A percentile compares a stretch with the other conserved stretches of the same genome.
Conservation (phyloP, 2,888 invertebrate species). For the Acanthosepion esculentum region DNA sequence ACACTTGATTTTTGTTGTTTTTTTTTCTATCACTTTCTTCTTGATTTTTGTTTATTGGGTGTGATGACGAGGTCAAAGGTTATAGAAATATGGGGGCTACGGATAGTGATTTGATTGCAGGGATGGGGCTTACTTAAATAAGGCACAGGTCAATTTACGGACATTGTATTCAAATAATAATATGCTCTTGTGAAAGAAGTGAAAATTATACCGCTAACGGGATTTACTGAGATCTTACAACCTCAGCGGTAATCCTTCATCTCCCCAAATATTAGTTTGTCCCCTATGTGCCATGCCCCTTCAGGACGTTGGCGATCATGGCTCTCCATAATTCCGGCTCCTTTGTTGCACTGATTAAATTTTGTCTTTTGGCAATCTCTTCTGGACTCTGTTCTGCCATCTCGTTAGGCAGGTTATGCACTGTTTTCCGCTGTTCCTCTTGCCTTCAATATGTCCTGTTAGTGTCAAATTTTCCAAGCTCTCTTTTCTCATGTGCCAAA, state of each 20-base stretch:
- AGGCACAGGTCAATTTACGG: not conserved
- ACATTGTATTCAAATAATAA: not conserved
- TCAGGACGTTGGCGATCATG: too few species aligned
- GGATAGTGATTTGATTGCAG: not conserved
- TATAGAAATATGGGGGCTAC: not conserved
- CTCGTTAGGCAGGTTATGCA: too few species aligned
- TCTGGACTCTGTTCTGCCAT: too few species aligned
- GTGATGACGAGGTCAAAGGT: not conserved
- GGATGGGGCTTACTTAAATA: not conserved
- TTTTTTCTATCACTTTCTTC: not conserved
- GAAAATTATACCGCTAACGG: slow-evolving; percentile 33
- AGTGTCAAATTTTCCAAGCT: too few species aligned
- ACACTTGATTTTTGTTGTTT: not conserved
- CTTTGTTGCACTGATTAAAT: too few species aligned
- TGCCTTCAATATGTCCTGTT: too few species aligned
- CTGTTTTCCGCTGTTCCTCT: too few species aligned
- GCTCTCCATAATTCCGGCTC: too few species aligned
- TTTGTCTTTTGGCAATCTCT: too few species aligned
- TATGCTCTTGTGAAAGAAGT: not conserved
- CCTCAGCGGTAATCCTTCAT: not conserved
- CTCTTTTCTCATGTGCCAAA: too few species aligned
- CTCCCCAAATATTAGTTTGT: not conserved
- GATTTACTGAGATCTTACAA: not conserved
- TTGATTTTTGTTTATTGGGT: slow-evolving; percentile 20
- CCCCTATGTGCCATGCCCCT: too few species aligned